Conservation (phyloP, 2,113 vertebrate species). For the Ellobius talpinus region DNA sequence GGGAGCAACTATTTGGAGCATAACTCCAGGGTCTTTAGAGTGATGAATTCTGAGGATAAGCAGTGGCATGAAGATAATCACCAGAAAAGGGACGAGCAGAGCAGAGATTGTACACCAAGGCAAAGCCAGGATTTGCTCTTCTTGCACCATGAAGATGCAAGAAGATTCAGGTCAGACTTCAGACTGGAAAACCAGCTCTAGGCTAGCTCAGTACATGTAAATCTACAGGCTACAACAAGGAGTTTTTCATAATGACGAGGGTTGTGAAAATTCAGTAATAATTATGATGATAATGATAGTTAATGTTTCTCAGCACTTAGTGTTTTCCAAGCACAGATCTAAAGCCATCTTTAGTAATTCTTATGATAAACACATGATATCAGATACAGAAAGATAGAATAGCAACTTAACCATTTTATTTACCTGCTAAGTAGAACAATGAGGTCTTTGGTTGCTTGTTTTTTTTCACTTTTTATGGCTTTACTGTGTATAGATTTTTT, state of each 20-base stretch:
- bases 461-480: too few relatives aligned
- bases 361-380: not conserved
- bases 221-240: not conserved
- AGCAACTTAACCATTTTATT: constrained; percentile 36
- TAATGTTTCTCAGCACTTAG: not conserved
- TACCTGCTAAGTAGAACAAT: constrained; percentile 15
- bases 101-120: not conserved
- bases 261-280: not conserved
- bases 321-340: constrained; percentile 13
- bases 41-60: not conserved
- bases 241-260: constrained; percentile 11
- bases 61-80: not conserved
- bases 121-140: not conserved
- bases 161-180: not conserved
- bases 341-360: constrained; percentile 13
- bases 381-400: constrained; percentile 37
- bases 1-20: not conserved
- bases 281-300: not conserved
- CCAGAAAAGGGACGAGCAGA: not conserved
- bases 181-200: not conserved
- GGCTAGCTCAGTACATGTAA: not conserved
- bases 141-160: not conserved
- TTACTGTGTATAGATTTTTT: too few relatives aligned
- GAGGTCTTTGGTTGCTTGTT: not conserved
- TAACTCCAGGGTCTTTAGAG: not conserved